Base-by-base conservation (phyloP, 1,140 invertebrate species). In the Hyposmocoma kahamanoa region DNA sequence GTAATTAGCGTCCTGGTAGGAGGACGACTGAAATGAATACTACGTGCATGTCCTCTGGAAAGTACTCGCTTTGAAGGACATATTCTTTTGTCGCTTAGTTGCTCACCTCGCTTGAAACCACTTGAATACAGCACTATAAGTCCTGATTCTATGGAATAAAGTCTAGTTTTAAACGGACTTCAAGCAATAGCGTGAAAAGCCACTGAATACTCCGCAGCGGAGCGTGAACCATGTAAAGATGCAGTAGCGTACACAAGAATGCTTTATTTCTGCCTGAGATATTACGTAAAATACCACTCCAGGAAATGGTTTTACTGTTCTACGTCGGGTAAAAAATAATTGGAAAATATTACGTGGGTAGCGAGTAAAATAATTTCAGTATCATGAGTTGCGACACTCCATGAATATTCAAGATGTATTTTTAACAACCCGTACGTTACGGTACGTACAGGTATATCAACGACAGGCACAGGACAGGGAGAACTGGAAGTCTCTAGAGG, bases 221-320 rank as follows among this genome's bases (percentile, higher is more conserved):
- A 81, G 76, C 81, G 58, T 84, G 56, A 84, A 81, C 67, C 77
- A 69, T 84, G 70, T 70, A 80, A 66, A 69, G 62, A 60, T 61
- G 58, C 56, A 58, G 53, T 58, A 13, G 30, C 24, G 39, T 53
- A 52, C 42, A 43, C 42, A 48, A 54, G 55, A 58, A 52, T 59
- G 56, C n/a, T n/a, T n/a, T n/a, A n/a, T n/a, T n/a, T n/a, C n/a
- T n/a, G n/a, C n/a, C n/a, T n/a, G n/a, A n/a, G n/a, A n/a, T n/a
- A n/a, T n/a, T n/a, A n/a, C n/a, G n/a, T n/a, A n/a, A n/a, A n/a
- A n/a, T n/a, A n/a, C n/a, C n/a, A n/a, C n/a, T n/a, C n/a, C n/a
- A n/a, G n/a, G n/a, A n/a, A n/a, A n/a, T n/a, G n/a, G n/a, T n/a
- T n/a, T n/a, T n/a, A n/a, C n/a, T n/a, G n/a, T n/a, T n/a, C n/a